These are phyloP conservation scores for Hemistola chrysoprasaria DNA, from an alignment of 2,888 invertebrate genomes.

Conservation along the genomic window DNA sequence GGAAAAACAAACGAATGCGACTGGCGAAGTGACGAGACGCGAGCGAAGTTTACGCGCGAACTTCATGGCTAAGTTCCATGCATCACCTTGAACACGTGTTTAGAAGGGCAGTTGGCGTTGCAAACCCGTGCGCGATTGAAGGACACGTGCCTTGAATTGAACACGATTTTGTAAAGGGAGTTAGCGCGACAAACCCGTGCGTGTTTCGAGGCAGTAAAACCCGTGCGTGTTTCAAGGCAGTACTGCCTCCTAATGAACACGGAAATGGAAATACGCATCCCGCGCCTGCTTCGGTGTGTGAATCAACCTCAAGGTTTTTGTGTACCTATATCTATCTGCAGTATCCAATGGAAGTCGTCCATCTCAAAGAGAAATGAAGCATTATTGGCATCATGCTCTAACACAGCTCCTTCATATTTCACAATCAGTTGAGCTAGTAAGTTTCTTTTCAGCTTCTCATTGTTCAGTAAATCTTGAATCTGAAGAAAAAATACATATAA, in stretches of 20 bases:
- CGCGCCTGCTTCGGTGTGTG: no score
- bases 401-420: slow-evolving; percentile 72
- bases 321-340: slow-evolving; percentile 80
- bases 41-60: slow-evolving; percentile 2
- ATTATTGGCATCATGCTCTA: slow-evolving; percentile 72
- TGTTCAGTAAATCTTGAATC: slow-evolving; percentile 66
- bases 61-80: slow-evolving; percentile 1
- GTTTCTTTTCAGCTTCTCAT: slow-evolving; percentile 71
- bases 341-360: slow-evolving; percentile 84
- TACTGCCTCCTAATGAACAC: no score
- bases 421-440: slow-evolving; percentile 71
- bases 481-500: slow-evolving; percentile 38
- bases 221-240: no score
- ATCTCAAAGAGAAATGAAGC: slow-evolving; percentile 84
- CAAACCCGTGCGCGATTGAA: no score
- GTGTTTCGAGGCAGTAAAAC: no score
- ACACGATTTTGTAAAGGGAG: no score
- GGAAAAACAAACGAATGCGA: slow-evolving; percentile 4
- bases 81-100: neutral
- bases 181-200: no score
- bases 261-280: no score
- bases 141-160: no score
- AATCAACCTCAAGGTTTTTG: no score
- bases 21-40: slow-evolving; percentile 3
- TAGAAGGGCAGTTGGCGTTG: no score